phyloP scores from a whole-genome alignment of 1,140 invertebrate genomes.

The Leucophenga varia region DNA sequence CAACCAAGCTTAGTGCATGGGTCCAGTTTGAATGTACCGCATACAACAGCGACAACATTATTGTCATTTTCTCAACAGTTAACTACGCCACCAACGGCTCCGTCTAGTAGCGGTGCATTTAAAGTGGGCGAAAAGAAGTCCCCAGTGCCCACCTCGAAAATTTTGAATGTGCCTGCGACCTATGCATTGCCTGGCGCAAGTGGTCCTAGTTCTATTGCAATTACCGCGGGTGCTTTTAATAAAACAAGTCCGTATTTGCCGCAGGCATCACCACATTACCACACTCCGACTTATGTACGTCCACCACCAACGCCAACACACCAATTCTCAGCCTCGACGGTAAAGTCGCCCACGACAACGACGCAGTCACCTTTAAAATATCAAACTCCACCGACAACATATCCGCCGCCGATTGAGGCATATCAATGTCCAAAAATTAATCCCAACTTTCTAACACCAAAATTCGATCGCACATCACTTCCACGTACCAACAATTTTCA shows the following conservation, averaged over 20 bases:
- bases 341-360: neutral
- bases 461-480: constrained; percentile 40
- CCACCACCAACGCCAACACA: constrained; percentile 31
- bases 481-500: constrained; percentile 28
- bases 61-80: neutral
- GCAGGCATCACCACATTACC: constrained; percentile 46
- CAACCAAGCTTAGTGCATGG: too few relatives aligned
- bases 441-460: constrained; percentile 51
- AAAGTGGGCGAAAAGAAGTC: constrained; percentile 52
- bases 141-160: constrained; percentile 49
- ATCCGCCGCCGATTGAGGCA: constrained; percentile 53
- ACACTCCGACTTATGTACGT: constrained; percentile 30
- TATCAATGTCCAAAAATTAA: constrained; percentile 55
- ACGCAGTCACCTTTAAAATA: constrained; percentile 42
- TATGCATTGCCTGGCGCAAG: constrained; percentile 36
- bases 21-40: neutral
- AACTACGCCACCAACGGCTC: neutral
- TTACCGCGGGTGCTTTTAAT: constrained; percentile 19
- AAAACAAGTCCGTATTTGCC: constrained; percentile 46
- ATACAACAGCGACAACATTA: neutral
- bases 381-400: constrained; percentile 47
- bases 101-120: too few relatives aligned
- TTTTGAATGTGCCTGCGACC: constrained; percentile 48
- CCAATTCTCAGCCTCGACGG: constrained; percentile 22
- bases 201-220: constrained; percentile 1